Conservation (phyloP, 2,797 vertebrate species). For the Pristis pectinata region DNA sequence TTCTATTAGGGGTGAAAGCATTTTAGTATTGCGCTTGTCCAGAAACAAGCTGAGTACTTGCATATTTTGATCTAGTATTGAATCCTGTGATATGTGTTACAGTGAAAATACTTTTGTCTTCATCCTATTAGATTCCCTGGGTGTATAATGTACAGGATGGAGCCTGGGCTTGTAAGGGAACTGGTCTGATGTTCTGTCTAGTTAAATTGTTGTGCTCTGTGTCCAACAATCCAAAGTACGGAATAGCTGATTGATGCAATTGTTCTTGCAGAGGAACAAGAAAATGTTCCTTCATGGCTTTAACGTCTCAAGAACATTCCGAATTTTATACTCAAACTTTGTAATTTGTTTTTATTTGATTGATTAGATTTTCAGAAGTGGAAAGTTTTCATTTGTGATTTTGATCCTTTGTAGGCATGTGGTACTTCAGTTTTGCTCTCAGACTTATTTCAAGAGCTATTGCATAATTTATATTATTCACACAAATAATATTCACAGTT, state of each 20-base stretch:
- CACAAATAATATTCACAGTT: not conserved
- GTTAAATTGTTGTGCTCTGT: not conserved
- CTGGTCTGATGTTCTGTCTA: not conserved
- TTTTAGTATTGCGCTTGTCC: not conserved
- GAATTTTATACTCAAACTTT: not conserved
- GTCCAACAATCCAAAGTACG: not conserved
- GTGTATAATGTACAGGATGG: too few species aligned
- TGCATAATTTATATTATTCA: not conserved
- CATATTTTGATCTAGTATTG: not conserved
- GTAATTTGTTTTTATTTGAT: not conserved
- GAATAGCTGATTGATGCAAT: not conserved
- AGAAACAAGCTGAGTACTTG: not conserved
- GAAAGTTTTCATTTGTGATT: not conserved
- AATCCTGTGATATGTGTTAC: not conserved
- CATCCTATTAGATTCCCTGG: not conserved
- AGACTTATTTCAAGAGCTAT: not conserved
- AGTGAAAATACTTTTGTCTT: not conserved
- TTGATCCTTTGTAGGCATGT: not conserved
- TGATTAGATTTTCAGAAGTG: not conserved
- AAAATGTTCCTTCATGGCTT: not conserved
- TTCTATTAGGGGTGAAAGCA: not conserved
- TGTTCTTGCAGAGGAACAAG: not conserved
- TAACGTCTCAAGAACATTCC: not conserved
- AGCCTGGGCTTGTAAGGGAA: not conserved
- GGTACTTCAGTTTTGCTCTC: not conserved